phyloP scores from a whole-genome alignment of 2,113 vertebrate species.

The Podiceps cristatus region DNA sequence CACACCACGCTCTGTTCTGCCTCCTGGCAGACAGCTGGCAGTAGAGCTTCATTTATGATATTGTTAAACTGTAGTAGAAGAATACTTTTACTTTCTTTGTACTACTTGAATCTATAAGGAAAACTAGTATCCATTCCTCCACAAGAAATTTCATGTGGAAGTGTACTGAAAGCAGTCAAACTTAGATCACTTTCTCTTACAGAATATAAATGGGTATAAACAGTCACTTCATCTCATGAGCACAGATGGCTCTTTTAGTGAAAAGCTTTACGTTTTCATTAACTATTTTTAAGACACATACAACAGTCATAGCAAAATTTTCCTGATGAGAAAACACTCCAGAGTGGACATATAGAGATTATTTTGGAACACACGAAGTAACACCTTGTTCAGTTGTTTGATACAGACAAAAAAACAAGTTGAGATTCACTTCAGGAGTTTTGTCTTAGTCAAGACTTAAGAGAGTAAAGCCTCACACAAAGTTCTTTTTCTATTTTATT shows the following conservation, averaged over 20 bases:
- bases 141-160: not conserved
- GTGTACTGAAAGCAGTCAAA: not conserved
- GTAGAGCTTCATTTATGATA: not conserved
- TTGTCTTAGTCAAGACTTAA: not conserved
- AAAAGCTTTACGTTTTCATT: not conserved
- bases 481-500: not conserved
- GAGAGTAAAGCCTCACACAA: not conserved
- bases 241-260: not conserved
- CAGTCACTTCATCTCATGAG: not conserved
- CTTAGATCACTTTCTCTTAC: not conserved
- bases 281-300: not conserved
- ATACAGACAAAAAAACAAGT: not conserved
- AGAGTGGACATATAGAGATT: not conserved
- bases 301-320: not conserved
- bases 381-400: not conserved
- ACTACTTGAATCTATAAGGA: not conserved
- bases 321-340: not conserved
- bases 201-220: not conserved
- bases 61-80: not conserved
- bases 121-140: not conserved
- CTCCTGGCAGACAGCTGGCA: not conserved
- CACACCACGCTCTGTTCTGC: not conserved
- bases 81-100: not conserved
- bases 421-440: not conserved
- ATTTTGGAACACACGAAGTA: not conserved